phyloP scores from a whole-genome alignment of 2,113 vertebrate genomes.

The Sinocyclocheilus grahami region DNA sequence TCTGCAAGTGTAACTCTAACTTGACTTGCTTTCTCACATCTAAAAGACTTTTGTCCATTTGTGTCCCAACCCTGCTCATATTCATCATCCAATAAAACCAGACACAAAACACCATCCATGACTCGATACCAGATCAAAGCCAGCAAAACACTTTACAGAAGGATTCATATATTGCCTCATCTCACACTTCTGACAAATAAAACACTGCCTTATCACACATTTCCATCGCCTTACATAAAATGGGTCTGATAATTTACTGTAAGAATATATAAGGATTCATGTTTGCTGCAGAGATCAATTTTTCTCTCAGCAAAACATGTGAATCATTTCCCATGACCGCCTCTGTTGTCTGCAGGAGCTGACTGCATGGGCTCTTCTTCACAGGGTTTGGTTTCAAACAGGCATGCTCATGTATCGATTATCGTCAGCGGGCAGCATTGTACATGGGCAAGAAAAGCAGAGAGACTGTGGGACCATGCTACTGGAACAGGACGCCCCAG shows the following conservation, averaged over 20 bases:
- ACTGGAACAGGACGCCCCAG: slow-evolving; percentile 39
- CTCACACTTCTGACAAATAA: background rate
- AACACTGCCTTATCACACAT: background rate
- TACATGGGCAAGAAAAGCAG: slow-evolving; percentile 14
- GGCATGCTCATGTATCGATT: slow-evolving; percentile 50
- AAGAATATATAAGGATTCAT: background rate
- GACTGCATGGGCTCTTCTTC: background rate
- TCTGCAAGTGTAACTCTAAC: slow-evolving; percentile 48
- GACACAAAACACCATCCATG: slow-evolving; percentile 25
- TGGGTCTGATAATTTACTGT: background rate
- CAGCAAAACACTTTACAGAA: slow-evolving; percentile 35
- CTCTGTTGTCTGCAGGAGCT: background rate
- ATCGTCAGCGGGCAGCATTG: background rate
- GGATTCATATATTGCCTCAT: slow-evolving; percentile 35
- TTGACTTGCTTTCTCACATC: slow-evolving; percentile 22
- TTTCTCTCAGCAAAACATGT: background rate
- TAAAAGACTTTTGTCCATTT: slow-evolving; percentile 52
- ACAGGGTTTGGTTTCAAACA: slow-evolving; percentile 47
- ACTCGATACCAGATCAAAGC: slow-evolving; percentile 2
- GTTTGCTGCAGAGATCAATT: background rate
- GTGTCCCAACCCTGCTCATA: slow-evolving; percentile 38
- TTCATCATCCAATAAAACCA: slow-evolving; percentile 48
- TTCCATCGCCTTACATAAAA: background rate
- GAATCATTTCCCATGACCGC: background rate
- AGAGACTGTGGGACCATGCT: slow-evolving; percentile 30